These are phyloP conservation scores for Anarsia innoxiella DNA, from an alignment of 2,888 invertebrate genomes.

Conservation along the genomic window DNA sequence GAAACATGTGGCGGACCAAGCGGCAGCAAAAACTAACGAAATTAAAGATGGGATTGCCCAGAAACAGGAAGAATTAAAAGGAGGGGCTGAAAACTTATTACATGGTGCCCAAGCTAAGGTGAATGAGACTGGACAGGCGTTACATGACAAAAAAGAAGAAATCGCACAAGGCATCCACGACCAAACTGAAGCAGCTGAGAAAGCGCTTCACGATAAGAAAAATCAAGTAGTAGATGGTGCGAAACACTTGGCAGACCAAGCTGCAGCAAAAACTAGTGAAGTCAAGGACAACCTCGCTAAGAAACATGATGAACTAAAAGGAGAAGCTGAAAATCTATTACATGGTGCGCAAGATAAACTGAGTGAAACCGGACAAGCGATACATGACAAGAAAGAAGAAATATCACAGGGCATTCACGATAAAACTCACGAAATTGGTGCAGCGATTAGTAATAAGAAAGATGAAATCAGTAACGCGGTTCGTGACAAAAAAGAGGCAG, in stretches of 20 bases:
- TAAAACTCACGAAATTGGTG: constrained; percentile 15
- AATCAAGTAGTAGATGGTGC: constrained; percentile 38
- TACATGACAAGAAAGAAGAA: constrained; percentile 19
- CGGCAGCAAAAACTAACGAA: constrained; percentile 20
- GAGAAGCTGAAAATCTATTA: constrained; percentile 19
- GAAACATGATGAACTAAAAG: constrained; percentile 24
- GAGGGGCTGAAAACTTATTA: not conserved
- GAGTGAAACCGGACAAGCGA: constrained; percentile 17
- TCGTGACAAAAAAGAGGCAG: constrained; percentile 27
- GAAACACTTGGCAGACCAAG: constrained; percentile 29
- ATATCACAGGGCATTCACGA: constrained; percentile 13
- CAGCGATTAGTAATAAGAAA: constrained; percentile 22
- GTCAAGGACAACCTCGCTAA: constrained; percentile 24
- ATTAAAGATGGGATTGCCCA: constrained; percentile 22
- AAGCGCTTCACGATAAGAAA: constrained; percentile 37
- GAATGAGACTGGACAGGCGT: not conserved
- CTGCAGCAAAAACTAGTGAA: constrained; percentile 27
- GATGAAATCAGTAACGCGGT: constrained; percentile 25
- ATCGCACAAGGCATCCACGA: constrained; percentile 30
- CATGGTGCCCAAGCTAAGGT: not conserved
- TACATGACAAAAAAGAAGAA: constrained; percentile 36
- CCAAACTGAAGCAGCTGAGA: constrained; percentile 35
- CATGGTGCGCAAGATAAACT: constrained; percentile 24
- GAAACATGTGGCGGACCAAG: not conserved
- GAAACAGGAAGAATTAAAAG: constrained; percentile 21